Percentiles rank a stretch among this genome's conserved stretches.
Conservation (phyloP, 1,140 invertebrate species). For the Ceratina calcarata region DNA sequence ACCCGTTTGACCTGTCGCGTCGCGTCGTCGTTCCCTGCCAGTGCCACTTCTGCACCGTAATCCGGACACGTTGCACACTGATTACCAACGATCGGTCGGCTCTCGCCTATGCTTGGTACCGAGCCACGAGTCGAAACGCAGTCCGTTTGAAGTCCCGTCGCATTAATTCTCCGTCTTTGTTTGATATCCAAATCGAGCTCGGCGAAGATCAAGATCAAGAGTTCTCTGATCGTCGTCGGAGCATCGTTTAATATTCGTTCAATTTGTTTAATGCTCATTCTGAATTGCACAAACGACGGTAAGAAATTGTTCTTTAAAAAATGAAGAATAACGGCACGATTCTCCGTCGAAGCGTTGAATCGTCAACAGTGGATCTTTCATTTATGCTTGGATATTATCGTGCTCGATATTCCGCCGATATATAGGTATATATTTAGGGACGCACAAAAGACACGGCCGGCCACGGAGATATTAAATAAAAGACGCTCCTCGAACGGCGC, state of each 20-base stretch:
- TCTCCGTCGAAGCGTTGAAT: background rate
- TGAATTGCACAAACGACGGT: too few species aligned
- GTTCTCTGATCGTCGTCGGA: too few species aligned
- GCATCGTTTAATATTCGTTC: too few species aligned
- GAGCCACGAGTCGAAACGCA: constrained; percentile 56
- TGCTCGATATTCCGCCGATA: background rate
- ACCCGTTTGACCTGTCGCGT: constrained; percentile 55
- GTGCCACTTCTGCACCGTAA: constrained; percentile 45
- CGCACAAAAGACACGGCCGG: background rate
- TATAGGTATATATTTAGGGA: background rate
- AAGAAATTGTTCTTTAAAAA: too few species aligned
- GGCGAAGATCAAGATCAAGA: constrained; percentile 15
- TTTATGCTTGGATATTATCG: background rate
- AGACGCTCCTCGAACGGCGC: constrained; percentile 9
- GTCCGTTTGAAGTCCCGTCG: constrained; percentile 53
- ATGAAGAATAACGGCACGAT: too few species aligned
- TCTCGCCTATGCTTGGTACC: constrained; percentile 44
- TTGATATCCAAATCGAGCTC: background rate
- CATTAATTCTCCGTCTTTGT: constrained; percentile 52
- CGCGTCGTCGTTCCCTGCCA: constrained; percentile 25
- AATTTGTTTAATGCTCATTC: too few species aligned
- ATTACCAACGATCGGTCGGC: constrained; percentile 63
- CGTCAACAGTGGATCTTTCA: background rate
- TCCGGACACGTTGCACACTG: constrained; percentile 56
- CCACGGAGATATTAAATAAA: constrained; percentile 21